Conservation (phyloP, 2,888 invertebrate species). For the Nomada goodeniana region DNA sequence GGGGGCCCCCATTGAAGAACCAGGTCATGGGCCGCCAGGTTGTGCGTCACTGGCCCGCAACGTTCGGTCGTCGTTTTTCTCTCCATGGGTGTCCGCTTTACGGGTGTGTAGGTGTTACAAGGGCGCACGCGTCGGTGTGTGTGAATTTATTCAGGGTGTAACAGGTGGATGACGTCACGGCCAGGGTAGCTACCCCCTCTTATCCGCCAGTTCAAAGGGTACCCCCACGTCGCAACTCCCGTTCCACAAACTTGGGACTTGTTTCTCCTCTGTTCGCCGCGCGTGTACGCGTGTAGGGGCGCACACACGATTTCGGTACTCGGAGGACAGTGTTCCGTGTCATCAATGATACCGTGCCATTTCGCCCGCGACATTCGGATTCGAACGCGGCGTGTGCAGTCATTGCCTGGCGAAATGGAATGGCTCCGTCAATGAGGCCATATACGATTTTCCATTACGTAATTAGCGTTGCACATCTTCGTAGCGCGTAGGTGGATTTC, state of each 20-base stretch:
- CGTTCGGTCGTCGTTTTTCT: constrained; percentile 40
- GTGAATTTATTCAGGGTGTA: constrained; percentile 75
- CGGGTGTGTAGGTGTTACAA: constrained; percentile 34
- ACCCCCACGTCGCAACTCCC: constrained; percentile 8
- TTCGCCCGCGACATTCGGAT: neutral
- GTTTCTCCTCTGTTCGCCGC: neutral
- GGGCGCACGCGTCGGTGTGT: constrained; percentile 41
- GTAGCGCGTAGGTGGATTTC: neutral
- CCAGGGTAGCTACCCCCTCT: constrained; percentile 55
- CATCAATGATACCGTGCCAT: no score
- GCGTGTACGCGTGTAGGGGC: no score
- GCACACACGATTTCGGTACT: no score
- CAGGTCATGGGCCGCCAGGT: constrained; percentile 45
- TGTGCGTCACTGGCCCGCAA: constrained; percentile 58
- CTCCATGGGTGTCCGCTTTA: neutral
- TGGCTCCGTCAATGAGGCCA: neutral
- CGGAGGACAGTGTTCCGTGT: no score
- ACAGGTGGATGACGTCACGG: constrained; percentile 80
- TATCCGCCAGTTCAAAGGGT: constrained; percentile 2
- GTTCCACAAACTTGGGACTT: constrained; percentile 22
- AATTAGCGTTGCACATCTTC: neutral
- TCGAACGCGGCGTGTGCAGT: no score
- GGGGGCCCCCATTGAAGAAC: no score
- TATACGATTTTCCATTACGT: neutral
- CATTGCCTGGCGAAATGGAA: no score